Conservation (phyloP, 2,113 vertebrate species). For the Patagioenas fasciata region DNA sequence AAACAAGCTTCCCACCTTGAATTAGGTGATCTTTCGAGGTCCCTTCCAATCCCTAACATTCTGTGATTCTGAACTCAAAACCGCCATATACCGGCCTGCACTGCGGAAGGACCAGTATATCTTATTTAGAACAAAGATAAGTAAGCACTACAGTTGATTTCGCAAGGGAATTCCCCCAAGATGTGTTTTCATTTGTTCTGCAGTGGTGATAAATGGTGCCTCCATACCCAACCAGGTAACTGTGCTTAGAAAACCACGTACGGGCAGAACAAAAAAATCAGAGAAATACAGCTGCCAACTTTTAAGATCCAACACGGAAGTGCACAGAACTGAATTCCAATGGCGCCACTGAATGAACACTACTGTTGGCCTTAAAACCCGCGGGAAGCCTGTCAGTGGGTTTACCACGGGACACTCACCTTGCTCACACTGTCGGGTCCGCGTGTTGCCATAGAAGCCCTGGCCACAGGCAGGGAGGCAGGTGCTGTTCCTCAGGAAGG, state of each 20-base stretch:
- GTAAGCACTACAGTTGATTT: not conserved
- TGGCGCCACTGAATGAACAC: not conserved
- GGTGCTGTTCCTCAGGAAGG: constrained; percentile 77
- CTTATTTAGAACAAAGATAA: not conserved
- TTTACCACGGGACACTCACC: constrained; percentile 70
- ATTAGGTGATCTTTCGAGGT: no score
- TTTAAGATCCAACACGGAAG: not conserved
- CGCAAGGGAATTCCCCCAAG: not conserved
- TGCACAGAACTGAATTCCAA: not conserved
- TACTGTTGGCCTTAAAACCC: not conserved
- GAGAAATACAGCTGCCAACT: not conserved
- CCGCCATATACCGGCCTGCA: not conserved
- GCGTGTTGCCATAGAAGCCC: constrained; percentile 76
- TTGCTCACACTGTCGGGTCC: constrained; percentile 78
- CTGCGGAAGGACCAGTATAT: not conserved
- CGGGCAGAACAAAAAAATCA: not conserved
- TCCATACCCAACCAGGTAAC: not conserved
- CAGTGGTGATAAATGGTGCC: not conserved
- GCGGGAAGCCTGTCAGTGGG: not conserved
- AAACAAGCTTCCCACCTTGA: not conserved
- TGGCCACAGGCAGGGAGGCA: constrained; percentile 85
- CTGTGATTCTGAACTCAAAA: not conserved
- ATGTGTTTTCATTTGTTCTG: not conserved
- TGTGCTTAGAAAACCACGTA: not conserved
- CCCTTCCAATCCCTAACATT: no score